phyloP scores from a whole-genome alignment of 2,888 invertebrate species.

The Cantharis flavilabris region DNA sequence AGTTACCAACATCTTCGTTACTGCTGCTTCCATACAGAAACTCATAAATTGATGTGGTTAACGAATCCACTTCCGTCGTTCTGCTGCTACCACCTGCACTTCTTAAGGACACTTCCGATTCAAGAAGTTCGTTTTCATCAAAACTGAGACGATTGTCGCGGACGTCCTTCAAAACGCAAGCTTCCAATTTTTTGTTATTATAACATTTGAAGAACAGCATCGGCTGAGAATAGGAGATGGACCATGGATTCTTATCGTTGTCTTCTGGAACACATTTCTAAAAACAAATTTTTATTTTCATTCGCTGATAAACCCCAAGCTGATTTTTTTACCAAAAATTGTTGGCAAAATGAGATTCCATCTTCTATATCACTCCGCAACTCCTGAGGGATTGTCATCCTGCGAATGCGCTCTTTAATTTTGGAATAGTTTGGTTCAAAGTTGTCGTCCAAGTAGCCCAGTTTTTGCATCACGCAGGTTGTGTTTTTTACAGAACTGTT shows the following conservation, averaged over 20 bases:
- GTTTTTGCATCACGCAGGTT: constrained; percentile 73
- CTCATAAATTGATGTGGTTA: constrained; percentile 66
- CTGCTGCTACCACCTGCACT: constrained; percentile 60
- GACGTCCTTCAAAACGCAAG: constrained; percentile 74
- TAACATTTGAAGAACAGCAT: constrained; percentile 77
- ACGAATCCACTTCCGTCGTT: constrained; percentile 59
- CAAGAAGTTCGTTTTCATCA: constrained; percentile 63
- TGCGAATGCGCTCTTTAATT: constrained; percentile 65
- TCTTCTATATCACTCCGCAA: constrained; percentile 69
- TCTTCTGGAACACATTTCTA: constrained; percentile 74
- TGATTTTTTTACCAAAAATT: constrained; percentile 66
- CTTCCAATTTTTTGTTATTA: constrained; percentile 74
- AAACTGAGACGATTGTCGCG: constrained; percentile 63
- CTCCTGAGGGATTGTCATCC: constrained; percentile 65
- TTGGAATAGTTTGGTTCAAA: constrained; percentile 69
- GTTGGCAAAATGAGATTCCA: constrained; percentile 69
- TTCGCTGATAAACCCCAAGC: background rate
- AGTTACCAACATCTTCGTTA: constrained; percentile 59
- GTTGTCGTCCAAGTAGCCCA: constrained; percentile 69
- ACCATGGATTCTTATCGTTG: constrained; percentile 65
- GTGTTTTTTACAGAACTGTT: constrained; percentile 64
- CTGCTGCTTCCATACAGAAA: constrained; percentile 65
- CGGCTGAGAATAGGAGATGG: constrained; percentile 67
- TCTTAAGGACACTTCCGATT: constrained; percentile 53
- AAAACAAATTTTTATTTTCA: constrained; percentile 35